Base-by-base conservation (phyloP, 2,888 invertebrate species). In the Watsonalla cultraria region DNA sequence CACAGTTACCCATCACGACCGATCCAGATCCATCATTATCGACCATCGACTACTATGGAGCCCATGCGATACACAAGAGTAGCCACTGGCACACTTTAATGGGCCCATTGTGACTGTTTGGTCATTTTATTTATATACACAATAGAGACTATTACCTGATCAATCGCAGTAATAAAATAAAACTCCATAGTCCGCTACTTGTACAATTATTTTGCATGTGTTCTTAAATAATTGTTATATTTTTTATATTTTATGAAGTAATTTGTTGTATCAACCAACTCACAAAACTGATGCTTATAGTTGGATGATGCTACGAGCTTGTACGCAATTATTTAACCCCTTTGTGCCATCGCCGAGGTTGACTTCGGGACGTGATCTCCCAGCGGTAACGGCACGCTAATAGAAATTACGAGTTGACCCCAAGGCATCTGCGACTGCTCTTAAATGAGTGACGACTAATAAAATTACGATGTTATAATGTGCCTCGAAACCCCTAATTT, bases 1-100 rank as follows among this genome's bases (percentile, higher is more conserved):
- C 78, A 80, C 85, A 77, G 81, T 84, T 83, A 81, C 64, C 68
- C 76, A 83, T 85, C 85, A 84, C 84, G 81, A 74, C 72, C 74
- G 84, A 69, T 79, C 85, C 79, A 82, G 71, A 85, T 84, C 65
- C 68, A 76, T 80, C 78, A 66, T 69, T 78, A 76, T 74, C 65
- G 66, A 61, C 64, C 58, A 74, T 74, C 75, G 72, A 68, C 75
- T 74, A 73, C 68, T 62, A 66, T 63, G 57, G 59, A 60, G 63
- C 58, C 55, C 51, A 52, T 54, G 47, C 50, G 57, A 58, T 64
- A 60, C 59, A 62, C 54, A 57, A n/a, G 37, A 49, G 49, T 49
- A 49, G 49, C 49, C 37, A 14, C 37, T 37, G 39, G 9, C 49
- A 49, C 49, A 49, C 37, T 49, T 37, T 11, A 35, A 15, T 49